A percentile compares a stretch with the other conserved stretches of the same genome.
These are phyloP conservation scores for Loris lydekkerianus DNA, from an alignment of 2,797 vertebrate genomes.

Conservation along the genomic window DNA sequence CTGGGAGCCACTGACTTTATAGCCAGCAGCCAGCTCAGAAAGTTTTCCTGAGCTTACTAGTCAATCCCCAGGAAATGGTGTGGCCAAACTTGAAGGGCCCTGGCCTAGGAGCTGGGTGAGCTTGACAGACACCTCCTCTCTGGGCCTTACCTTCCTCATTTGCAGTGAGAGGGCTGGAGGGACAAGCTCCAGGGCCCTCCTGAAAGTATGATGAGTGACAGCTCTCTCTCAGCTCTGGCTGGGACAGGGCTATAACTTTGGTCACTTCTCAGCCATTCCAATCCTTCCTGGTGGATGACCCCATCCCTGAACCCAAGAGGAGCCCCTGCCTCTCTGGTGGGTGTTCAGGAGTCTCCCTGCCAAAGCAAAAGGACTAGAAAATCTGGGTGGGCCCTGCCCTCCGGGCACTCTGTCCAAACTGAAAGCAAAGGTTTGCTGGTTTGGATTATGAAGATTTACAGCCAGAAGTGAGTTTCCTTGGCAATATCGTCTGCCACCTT, in stretches of 20 bases:
- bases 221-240: neutral
- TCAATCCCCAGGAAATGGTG: neutral
- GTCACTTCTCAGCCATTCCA: neutral
- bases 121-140: neutral
- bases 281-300: neutral
- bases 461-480: constrained; percentile 83
- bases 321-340: neutral
- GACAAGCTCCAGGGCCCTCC: neutral
- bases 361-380: neutral
- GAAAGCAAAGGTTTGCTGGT: constrained; percentile 77
- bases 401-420: constrained; percentile 41
- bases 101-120: neutral
- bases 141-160: neutral
- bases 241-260: neutral
- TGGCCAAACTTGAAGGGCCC: neutral
- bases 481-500: constrained; percentile 76
- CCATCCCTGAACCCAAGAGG: neutral
- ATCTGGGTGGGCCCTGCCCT: constrained; percentile 35
- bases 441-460: constrained; percentile 84
- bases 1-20: neutral
- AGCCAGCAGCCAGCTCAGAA: neutral
- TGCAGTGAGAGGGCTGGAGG: neutral
- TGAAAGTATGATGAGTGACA: neutral
- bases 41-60: neutral
- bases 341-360: neutral